Conservation (phyloP, 2,797 vertebrate species). For the Gobionotothen gibberifrons region DNA sequence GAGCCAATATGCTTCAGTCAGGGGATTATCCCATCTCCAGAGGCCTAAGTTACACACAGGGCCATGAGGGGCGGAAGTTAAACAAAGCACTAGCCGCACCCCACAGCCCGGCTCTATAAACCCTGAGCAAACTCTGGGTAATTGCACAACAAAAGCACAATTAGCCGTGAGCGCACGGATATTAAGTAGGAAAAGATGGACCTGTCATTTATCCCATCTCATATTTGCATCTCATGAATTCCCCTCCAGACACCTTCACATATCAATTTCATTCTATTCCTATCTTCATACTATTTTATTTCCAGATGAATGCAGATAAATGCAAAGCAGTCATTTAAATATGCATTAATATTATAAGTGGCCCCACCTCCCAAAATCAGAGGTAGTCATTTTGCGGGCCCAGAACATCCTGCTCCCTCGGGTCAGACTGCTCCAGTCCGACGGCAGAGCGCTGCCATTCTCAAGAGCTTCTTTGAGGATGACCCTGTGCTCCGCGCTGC, state of each 20-base stretch:
- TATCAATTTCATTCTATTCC: constrained; percentile 47
- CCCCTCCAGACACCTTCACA: constrained; percentile 57
- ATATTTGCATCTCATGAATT: constrained; percentile 87
- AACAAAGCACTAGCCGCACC: constrained; percentile 78
- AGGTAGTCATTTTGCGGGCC: constrained; percentile 68
- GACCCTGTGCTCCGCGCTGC: constrained; percentile 30
- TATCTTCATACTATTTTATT: constrained; percentile 73
- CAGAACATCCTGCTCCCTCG: constrained; percentile 55
- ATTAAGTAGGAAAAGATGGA: constrained; percentile 85
- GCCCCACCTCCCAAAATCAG: constrained; percentile 44
- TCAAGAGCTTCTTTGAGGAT: constrained; percentile 56
- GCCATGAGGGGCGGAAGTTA: constrained; percentile 76
- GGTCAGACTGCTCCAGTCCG: constrained; percentile 36
- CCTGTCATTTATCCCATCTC: constrained; percentile 66
- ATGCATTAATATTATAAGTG: constrained; percentile 77
- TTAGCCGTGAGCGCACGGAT: constrained; percentile 84
- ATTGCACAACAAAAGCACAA: constrained; percentile 94
- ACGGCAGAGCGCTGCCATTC: constrained; percentile 4
- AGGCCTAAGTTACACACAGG: constrained; percentile 70
- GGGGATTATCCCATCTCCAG: constrained; percentile 80
- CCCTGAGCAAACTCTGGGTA: constrained; percentile 89
- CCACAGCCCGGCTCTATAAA: constrained; percentile 74
- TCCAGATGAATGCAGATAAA: constrained; percentile 83
- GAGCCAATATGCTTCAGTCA: constrained; percentile 78
- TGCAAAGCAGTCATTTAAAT: constrained; percentile 86